These are phyloP conservation scores for Gallinago undulata DNA, from an alignment of 2,113 vertebrate species.

Conservation along the genomic window DNA sequence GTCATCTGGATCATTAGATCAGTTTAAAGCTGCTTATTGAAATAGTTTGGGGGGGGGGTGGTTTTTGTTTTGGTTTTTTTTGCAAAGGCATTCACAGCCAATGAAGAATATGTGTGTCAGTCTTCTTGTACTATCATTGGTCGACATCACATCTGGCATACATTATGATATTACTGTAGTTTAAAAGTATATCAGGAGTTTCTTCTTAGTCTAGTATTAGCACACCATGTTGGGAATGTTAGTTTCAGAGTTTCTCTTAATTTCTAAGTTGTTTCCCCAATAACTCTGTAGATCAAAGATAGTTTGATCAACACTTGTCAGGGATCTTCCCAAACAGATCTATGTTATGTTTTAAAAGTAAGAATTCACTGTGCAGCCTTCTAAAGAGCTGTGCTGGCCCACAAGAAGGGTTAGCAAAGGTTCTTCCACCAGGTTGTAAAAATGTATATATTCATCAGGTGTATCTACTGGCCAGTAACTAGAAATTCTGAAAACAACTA, in stretches of 20 bases:
- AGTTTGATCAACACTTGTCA: not conserved
- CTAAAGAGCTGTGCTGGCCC: not conserved
- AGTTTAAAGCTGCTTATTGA: not conserved
- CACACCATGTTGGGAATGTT: not conserved
- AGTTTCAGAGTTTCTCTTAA: not conserved
- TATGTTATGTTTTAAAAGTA: not conserved
- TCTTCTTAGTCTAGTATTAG: not conserved
- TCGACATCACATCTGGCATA: not conserved
- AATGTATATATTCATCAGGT: accelerated
- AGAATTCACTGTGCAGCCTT: not conserved
- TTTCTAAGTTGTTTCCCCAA: not conserved
- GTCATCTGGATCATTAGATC: not conserved
- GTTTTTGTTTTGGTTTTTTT: not conserved
- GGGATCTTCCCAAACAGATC: not conserved
- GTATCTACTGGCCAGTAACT: not conserved
- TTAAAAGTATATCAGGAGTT: not conserved
- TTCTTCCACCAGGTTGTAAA: not conserved
- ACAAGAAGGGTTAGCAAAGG: not conserved
- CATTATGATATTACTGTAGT: not conserved
- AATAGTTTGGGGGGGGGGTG: not conserved
- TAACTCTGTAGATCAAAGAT: not conserved
- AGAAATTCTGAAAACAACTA: not conserved
- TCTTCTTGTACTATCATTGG: not conserved
- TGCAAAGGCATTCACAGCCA: not conserved
- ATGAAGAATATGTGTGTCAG: not conserved